Conservation (phyloP, 2,113 vertebrate genomes). For the Odocoileus virginianus region DNA sequence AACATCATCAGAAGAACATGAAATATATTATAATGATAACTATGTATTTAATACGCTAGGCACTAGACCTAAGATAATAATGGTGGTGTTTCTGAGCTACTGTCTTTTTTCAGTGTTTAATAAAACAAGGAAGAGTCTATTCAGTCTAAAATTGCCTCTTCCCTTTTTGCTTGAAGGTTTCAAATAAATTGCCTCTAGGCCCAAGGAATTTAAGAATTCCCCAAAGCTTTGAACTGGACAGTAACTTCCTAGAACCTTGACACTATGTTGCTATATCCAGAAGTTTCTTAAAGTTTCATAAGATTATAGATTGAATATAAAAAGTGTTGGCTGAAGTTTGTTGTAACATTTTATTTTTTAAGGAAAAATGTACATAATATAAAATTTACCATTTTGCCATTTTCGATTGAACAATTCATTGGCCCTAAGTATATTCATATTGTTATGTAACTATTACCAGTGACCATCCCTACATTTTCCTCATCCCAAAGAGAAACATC, state of each 20-base stretch:
- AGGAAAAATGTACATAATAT: not conserved
- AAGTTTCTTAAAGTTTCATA: not conserved
- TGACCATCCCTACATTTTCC: not conserved
- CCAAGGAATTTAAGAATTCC: not conserved
- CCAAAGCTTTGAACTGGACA: not conserved
- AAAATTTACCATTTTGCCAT: not conserved
- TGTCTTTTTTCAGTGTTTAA: not conserved
- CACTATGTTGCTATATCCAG: not conserved
- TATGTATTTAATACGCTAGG: not conserved
- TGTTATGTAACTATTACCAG: not conserved
- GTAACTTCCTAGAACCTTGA: not conserved
- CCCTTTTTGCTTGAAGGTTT: not conserved
- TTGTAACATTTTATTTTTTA: not conserved
- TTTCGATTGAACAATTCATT: not conserved
- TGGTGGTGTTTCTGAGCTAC: not conserved
- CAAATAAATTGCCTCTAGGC: not conserved
- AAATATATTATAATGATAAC: not conserved
- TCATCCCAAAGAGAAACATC: not conserved
- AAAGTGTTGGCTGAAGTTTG: not conserved
- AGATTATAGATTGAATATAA: not conserved
- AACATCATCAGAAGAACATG: not conserved
- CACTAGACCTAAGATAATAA: not conserved
- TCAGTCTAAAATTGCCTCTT: not conserved
- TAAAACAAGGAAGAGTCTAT: not conserved
- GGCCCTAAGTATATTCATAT: not conserved